phyloP scores from a whole-genome alignment of 37 sponge, comb jelly and placozoan species.

The Lycopodina hypogea region DNA sequence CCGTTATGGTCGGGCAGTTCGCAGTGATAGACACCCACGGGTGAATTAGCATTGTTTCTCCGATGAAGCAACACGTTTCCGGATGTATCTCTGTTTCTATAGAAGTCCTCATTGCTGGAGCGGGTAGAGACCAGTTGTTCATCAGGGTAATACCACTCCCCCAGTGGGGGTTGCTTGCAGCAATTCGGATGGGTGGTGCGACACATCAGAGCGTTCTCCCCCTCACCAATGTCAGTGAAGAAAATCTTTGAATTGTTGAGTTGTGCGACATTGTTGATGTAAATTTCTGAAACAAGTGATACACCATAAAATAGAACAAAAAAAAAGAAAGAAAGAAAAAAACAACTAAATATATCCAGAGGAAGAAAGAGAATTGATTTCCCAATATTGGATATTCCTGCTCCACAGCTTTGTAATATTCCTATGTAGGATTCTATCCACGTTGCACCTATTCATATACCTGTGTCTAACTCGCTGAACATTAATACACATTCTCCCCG shows the following conservation, averaged over 20 bases:
- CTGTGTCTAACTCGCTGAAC: no score
- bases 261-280: background rate
- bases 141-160: constrained; percentile 10
- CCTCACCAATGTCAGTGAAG: background rate
- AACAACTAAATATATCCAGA: no score
- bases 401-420: no score
- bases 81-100: background rate
- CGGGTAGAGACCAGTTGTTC: background rate
- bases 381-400: no score
- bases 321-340: no score
- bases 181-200: background rate
- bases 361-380: no score
- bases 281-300: background rate
- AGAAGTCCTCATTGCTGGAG: background rate
- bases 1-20: background rate
- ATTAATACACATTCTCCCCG: no score
- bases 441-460: no score
- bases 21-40: background rate
- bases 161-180: background rate
- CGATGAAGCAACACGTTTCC: background rate
- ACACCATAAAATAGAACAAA: no score
- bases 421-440: no score
- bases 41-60: background rate
- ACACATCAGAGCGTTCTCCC: background rate
- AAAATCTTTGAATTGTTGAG: background rate